Evolutionary conservation across 1,140 invertebrate genomes (phyloP).

Genomic region (Trypoxylus dichotomus): DNA sequence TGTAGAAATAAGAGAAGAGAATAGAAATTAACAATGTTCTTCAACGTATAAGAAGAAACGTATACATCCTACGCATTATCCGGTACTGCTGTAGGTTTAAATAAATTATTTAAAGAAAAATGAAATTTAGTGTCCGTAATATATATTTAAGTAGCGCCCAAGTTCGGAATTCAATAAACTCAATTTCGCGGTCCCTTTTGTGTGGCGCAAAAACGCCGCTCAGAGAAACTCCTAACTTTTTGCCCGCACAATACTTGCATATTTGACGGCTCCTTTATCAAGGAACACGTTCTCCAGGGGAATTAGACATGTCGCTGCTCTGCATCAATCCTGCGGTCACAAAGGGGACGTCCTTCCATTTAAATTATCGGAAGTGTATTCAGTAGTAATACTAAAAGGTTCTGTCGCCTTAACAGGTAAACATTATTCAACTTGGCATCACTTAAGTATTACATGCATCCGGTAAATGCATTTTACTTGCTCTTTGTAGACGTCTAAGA

Average conservation of each 20-base stretch:
- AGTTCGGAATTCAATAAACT: slow-evolving; percentile 17
- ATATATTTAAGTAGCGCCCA: slow-evolving; percentile 13
- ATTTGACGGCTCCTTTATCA: slow-evolving; percentile 26
- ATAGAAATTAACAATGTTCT: too few relatives aligned
- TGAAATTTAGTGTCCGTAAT: not conserved
- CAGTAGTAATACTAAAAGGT: slow-evolving; percentile 21
- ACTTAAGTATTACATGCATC: slow-evolving; percentile 17
- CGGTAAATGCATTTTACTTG: not conserved
- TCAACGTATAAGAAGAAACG: not conserved
- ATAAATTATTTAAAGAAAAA: not conserved
- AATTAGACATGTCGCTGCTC: slow-evolving; percentile 26
- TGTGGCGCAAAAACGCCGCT: not conserved
- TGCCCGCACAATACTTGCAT: slow-evolving; percentile 15
- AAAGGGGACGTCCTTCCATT: slow-evolving; percentile 21
- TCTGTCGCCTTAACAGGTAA: slow-evolving; percentile 21
- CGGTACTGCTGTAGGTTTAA: not conserved
- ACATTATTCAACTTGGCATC: slow-evolving; percentile 17
- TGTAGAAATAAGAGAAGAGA: too few relatives aligned
- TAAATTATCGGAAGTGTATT: slow-evolving; percentile 28
- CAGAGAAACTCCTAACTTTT: slow-evolving; percentile 12
- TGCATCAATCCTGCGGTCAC: slow-evolving; percentile 24
- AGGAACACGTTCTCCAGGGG: slow-evolving; percentile 18
- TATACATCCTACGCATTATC: not conserved
- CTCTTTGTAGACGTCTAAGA: not conserved
- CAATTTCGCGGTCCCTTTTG: slow-evolving; percentile 12